Percentiles rank a stretch among this genome's conserved stretches.
phyloP scores from a whole-genome alignment of 2,113 vertebrate species.

The Propithecus coquereli region DNA sequence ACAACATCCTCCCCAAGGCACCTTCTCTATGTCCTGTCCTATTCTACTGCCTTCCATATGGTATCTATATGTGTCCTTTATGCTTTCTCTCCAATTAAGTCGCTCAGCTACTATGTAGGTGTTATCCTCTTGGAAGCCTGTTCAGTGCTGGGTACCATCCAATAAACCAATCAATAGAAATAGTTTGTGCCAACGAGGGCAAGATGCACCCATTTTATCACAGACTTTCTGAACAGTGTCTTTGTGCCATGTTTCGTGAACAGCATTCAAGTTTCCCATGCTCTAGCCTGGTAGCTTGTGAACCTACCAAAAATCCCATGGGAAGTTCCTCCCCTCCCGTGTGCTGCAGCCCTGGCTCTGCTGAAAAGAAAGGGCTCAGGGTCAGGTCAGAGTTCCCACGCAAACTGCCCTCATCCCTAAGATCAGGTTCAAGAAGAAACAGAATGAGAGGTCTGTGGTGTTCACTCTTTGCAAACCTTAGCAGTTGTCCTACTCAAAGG shows the following conservation, averaged over 20 bases:
- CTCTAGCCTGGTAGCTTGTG: not conserved
- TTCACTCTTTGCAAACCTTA: not conserved
- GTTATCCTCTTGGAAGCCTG: not conserved
- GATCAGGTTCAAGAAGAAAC: not conserved
- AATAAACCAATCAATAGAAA: slow-evolving; percentile 22
- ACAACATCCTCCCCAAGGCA: not conserved
- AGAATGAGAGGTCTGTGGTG: not conserved
- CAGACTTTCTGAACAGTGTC: not conserved
- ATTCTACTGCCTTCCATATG: not conserved
- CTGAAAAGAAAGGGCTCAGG: not conserved
- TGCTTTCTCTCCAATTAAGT: not conserved
- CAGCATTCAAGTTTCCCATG: not conserved
- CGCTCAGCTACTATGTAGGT: not conserved
- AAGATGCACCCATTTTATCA: not conserved
- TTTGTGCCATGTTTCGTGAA: not conserved
- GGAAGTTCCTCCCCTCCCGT: no score
- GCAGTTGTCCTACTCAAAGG: not conserved
- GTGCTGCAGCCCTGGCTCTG: not conserved
- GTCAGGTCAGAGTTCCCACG: not conserved
- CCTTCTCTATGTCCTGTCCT: not conserved
- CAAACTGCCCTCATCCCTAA: not conserved
- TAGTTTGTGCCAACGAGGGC: not conserved
- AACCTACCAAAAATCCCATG: not conserved
- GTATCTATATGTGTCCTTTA: not conserved
- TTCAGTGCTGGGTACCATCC: not conserved